phyloP scores from a whole-genome alignment of 2,797 vertebrate species.

The Thamnophis elegans region DNA sequence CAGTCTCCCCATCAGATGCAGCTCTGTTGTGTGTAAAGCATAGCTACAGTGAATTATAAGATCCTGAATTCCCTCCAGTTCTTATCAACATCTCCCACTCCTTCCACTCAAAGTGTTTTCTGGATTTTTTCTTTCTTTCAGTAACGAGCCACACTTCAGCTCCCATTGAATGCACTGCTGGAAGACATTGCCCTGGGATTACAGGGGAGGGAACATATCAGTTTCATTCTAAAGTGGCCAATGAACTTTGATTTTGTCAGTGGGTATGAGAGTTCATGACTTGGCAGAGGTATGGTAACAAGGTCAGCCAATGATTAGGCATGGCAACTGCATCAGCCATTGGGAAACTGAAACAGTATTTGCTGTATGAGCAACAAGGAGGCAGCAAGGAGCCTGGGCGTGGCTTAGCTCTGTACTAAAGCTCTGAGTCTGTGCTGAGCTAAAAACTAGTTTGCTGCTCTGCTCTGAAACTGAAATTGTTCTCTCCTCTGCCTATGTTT shows the following conservation, averaged over 20 bases:
- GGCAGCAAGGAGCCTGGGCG: too few species aligned
- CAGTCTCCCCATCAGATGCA: background rate
- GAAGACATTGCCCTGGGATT: background rate
- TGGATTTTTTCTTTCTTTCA: background rate
- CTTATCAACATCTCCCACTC: background rate
- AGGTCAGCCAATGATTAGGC: too few species aligned
- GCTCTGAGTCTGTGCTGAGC: too few species aligned
- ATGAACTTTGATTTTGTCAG: background rate
- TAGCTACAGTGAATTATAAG: background rate
- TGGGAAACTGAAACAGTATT: too few species aligned
- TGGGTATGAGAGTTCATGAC: too few species aligned
- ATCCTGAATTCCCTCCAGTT: background rate
- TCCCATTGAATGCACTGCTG: background rate
- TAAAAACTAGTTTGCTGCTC: too few species aligned
- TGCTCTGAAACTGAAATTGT: too few species aligned
- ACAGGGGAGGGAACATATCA: background rate
- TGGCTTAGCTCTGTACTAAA: too few species aligned
- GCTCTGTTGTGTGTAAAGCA: background rate
- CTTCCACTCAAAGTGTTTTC: background rate
- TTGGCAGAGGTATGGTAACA: too few species aligned
- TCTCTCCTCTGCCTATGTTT: too few species aligned
- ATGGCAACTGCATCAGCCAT: too few species aligned
- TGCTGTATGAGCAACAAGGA: too few species aligned
- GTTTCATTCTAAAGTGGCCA: background rate
- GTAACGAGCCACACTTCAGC: background rate